Base-by-base conservation (phyloP, 2,888 invertebrate species). In the Netelia fuscicornis region DNA sequence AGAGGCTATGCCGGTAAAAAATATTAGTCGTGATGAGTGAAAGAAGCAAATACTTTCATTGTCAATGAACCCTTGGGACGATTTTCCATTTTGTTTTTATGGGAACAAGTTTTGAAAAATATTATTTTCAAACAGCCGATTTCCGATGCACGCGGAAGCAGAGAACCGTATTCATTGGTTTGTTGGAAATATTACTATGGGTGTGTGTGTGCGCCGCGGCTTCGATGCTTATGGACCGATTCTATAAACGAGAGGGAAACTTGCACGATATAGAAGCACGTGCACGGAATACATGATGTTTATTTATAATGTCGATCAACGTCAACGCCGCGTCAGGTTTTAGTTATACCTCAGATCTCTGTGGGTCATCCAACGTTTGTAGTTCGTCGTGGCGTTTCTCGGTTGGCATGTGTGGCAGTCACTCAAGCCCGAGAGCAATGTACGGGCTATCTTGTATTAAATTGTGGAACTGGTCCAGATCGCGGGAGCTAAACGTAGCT, bases 221-320 rank as follows among this genome's bases (percentile, higher is more conserved):
- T 23, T 2, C 17, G 25, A 58, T 65, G n/a, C 30, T 48, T 67
- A 67, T 70, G 48, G 58, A 65, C 48, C 65, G 30, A 64, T 65
- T 67, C 20, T n/a, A 74, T 48, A 56, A 78, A 52, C 77, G 42
- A 67, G 20, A 37, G n/a, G 67, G 42, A 52, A 44, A 20, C 42
- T 3, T 23, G 25, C 48, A 52, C 25, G 62, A 78, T 68, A 58
- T 68, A 44, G 23, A 56, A 13, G 13, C 6, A 10, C 72, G 13
- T 42, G 68, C 68, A 62, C 20, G 52, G 37, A 68, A 77, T 48
- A 56, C 44, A 68, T 72, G 68, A 62, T 64, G 72, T 68, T 56
- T 78, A 78, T 81, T 77, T 81, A 76, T 44, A 77, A 84, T 81
- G 77, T 20, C 64, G 72, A 84, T 81, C 74, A 84, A 81, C 72